Conservation (phyloP, 2,113 vertebrate species). For the Nothocercus nigrocapillus region DNA sequence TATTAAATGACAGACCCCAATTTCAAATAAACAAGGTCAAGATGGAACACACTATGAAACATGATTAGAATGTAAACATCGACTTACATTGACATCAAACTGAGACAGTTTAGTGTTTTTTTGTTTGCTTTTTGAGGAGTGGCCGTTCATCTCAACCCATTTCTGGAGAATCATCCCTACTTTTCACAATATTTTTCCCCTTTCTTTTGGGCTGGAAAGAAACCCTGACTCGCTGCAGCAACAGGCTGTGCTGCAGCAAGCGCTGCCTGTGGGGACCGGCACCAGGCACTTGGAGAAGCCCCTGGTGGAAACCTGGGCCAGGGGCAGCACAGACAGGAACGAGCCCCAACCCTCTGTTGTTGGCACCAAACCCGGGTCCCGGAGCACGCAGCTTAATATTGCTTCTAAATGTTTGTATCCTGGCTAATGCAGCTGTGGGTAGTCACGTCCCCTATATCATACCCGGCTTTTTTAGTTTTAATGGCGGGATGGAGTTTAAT, state of each 20-base stretch:
- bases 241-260: not conserved
- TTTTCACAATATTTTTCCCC: not conserved
- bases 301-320: not conserved
- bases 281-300: not conserved
- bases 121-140: not conserved
- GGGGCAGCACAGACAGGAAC: not conserved
- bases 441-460: not conserved
- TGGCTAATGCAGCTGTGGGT: not conserved
- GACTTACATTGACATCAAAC: not conserved
- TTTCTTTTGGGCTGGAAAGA: not conserved
- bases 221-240: not conserved
- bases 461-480: fast-evolving
- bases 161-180: not conserved
- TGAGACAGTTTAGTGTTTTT: not conserved
- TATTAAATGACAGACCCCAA: constrained; percentile 9
- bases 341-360: not conserved
- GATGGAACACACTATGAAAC: not conserved
- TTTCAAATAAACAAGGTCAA: not conserved
- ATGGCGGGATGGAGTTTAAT: not conserved
- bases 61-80: constrained; percentile 9
- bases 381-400: not conserved
- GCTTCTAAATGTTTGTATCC: not conserved
- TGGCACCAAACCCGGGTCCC: not conserved
- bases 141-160: not conserved
- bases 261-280: not conserved